Percentiles rank a stretch among this genome's conserved stretches.
phyloP scores from a whole-genome alignment of 2,888 invertebrate genomes.

The Cyclophora albipunctata region DNA sequence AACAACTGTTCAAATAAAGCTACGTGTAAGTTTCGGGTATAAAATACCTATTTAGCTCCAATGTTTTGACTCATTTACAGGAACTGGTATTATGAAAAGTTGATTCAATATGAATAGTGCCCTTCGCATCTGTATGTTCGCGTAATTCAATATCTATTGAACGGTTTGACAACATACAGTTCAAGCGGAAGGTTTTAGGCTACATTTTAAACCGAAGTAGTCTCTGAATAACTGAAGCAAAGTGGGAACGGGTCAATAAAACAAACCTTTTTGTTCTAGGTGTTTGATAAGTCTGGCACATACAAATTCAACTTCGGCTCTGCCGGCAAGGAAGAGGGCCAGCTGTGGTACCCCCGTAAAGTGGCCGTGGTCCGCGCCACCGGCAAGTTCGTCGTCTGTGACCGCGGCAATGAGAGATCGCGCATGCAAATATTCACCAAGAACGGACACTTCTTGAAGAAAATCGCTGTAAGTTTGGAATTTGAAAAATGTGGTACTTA shows the following conservation, averaged over 20 bases:
- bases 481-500: too few relatives aligned
- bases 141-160: too few relatives aligned
- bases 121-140: too few relatives aligned
- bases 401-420: conserved; percentile 96
- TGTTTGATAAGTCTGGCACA: conserved; percentile 95
- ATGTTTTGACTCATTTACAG: too few relatives aligned
- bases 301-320: conserved; percentile 96
- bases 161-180: too few relatives aligned
- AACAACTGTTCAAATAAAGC: too few relatives aligned
- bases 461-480: conserved; percentile 81
- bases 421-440: conserved; percentile 98
- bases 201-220: neutral
- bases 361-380: conserved; percentile 92
- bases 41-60: too few relatives aligned
- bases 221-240: too few relatives aligned
- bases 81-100: too few relatives aligned
- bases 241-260: too few relatives aligned
- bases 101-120: too few relatives aligned
- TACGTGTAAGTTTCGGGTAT: too few relatives aligned
- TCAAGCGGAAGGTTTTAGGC: neutral
- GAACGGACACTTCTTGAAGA: conserved; percentile 95
- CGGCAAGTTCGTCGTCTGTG: conserved; percentile 96
- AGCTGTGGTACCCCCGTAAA: conserved; percentile 97
- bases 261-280: conserved; percentile 61
- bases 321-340: conserved; percentile 96